phyloP scores from a whole-genome alignment of 2,797 vertebrate genomes.

The Melanotaenia parkinsoni region DNA sequence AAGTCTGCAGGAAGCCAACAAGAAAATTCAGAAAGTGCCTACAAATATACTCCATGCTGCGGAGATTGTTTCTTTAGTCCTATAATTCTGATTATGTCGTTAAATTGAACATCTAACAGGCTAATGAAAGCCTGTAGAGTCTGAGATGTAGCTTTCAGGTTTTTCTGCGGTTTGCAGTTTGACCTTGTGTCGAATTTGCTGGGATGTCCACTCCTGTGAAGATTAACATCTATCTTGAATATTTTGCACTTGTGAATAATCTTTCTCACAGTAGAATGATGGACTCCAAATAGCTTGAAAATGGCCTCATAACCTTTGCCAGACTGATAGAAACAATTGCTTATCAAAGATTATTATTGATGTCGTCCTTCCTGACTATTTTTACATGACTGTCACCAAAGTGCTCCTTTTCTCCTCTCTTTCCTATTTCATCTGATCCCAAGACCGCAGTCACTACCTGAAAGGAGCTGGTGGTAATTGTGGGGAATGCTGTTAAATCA shows the following conservation, averaged over 20 bases:
- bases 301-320: too few species aligned
- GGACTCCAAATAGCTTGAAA: too few species aligned
- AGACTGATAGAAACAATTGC: too few species aligned
- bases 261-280: too few species aligned
- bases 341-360: too few species aligned
- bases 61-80: too few species aligned
- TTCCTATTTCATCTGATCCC: slow-evolving; percentile 38
- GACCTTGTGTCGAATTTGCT: not conserved
- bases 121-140: not conserved
- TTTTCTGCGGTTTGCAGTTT: not conserved
- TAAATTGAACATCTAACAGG: not conserved
- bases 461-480: slow-evolving; percentile 37
- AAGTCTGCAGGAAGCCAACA: too few species aligned
- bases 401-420: slow-evolving; percentile 22
- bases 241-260: too few species aligned
- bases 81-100: too few species aligned
- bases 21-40: too few species aligned
- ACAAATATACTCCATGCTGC: too few species aligned
- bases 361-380: not conserved
- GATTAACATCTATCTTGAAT: not conserved
- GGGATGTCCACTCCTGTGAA: not conserved
- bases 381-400: not conserved
- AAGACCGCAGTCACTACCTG: slow-evolving; percentile 18
- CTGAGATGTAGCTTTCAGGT: not conserved
- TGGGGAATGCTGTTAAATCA: slow-evolving; percentile 5